Percentiles rank a stretch among this genome's conserved stretches.
These are phyloP conservation scores for Hyperoplus immaculatus DNA, from an alignment of 2,797 vertebrate species.

Conservation along the genomic window DNA sequence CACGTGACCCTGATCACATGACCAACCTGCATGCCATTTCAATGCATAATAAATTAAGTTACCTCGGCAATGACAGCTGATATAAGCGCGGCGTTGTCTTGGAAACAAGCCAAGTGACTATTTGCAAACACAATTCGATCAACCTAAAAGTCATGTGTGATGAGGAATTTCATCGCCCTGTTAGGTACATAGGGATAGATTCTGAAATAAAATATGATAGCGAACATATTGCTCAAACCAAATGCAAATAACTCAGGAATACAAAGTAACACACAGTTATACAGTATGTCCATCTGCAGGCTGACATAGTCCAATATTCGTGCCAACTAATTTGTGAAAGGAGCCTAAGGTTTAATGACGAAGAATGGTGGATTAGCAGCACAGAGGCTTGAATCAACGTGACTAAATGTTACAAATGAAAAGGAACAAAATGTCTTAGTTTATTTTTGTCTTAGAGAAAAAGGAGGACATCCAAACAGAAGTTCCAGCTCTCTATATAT, in stretches of 20 bases:
- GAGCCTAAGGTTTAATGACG: background rate
- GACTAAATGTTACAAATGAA: background rate
- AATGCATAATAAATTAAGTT: conserved; percentile 9
- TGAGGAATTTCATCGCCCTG: conserved; percentile 21
- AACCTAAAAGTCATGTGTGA: conserved; percentile 35
- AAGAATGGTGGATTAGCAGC: background rate
- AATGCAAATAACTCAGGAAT: background rate
- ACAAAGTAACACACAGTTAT: background rate
- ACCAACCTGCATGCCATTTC: conserved; percentile 18
- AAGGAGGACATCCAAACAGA: background rate
- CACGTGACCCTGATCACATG: conserved; percentile 48
- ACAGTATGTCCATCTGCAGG: background rate
- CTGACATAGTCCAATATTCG: background rate
- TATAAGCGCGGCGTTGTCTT: conserved; percentile 43
- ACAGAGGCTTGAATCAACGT: background rate
- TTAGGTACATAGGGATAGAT: conserved; percentile 12
- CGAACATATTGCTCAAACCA: conserved; percentile 1
- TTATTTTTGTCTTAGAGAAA: conserved; percentile 11
- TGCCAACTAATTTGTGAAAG: conserved; percentile 2
- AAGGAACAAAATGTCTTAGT: conserved; percentile 2
- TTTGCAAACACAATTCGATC: conserved; percentile 46
- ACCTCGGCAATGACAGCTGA: conserved; percentile 29
- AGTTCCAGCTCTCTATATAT: no score
- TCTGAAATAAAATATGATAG: background rate
- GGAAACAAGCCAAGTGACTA: conserved; percentile 62